Evolutionary conservation across 92 coral and sea anemone species (phyloP).

Genomic region (Pocillopora grandis): DNA sequence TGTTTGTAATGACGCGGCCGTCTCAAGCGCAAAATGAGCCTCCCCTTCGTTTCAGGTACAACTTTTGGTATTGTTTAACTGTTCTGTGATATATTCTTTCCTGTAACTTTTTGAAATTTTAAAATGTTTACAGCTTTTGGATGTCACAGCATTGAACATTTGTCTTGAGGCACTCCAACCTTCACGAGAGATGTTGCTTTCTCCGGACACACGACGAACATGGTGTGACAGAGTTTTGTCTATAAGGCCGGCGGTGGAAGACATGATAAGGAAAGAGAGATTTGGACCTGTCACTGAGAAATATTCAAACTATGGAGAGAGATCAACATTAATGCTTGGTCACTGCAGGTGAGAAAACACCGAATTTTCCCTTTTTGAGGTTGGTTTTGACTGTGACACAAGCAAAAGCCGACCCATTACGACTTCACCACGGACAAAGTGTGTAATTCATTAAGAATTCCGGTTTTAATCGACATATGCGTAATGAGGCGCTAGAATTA

Average conservation of each 20-base stretch:
- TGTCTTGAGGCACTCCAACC: constrained; percentile 72
- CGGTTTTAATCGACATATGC: neutral
- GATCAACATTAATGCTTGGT: neutral
- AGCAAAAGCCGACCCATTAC: too few species aligned
- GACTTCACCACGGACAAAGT: too few species aligned
- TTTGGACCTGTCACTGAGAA: neutral
- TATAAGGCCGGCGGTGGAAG: constrained; percentile 46
- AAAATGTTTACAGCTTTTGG: constrained; percentile 53
- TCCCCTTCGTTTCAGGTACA: too few species aligned
- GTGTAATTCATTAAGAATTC: neutral
- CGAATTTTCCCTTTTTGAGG: too few species aligned
- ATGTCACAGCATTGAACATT: constrained; percentile 66
- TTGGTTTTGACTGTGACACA: too few species aligned
- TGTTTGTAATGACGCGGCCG: neutral
- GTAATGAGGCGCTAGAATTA: constrained; percentile 9
- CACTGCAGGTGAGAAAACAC: constrained; percentile 22
- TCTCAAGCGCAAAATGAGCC: neutral
- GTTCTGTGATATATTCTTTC: too few species aligned
- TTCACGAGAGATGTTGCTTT: neutral
- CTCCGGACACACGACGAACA: constrained; percentile 11
- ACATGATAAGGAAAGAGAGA: neutral
- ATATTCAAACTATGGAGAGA: constrained; percentile 14
- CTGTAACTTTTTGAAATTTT: neutral
- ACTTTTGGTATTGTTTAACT: too few species aligned
- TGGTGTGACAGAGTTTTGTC: constrained; percentile 72